These are phyloP conservation scores for Sycophila sp. DNA, from an alignment of 1,140 invertebrate species.

Conservation along the genomic window DNA sequence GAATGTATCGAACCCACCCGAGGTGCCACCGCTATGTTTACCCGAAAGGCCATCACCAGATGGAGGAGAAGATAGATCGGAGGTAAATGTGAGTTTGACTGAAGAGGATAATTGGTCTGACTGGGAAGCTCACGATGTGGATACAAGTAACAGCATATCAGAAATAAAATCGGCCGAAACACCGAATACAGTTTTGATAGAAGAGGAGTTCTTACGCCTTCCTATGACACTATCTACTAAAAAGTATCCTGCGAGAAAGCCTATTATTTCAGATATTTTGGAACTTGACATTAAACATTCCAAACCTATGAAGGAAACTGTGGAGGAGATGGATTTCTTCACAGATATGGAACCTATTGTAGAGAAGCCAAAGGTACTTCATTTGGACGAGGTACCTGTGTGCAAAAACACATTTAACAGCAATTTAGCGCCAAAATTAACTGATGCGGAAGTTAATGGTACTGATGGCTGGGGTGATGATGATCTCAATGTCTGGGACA, in stretches of 20 bases:
- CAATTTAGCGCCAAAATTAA: neutral
- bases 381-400: slow-evolving; percentile 44
- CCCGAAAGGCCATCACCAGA: slow-evolving; percentile 82
- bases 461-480: slow-evolving; percentile 29
- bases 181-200: neutral
- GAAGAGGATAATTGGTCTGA: slow-evolving; percentile 76
- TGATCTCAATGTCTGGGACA: slow-evolving; percentile 13
- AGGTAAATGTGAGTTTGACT: slow-evolving; percentile 62
- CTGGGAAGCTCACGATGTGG: slow-evolving; percentile 73
- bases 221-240: neutral
- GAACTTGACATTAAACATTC: slow-evolving; percentile 81
- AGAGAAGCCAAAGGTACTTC: slow-evolving; percentile 69
- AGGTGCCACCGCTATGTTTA: slow-evolving; percentile 49
- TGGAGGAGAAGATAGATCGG: slow-evolving; percentile 79
- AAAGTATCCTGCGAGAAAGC: slow-evolving; percentile 54
- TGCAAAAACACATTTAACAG: neutral
- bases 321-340: slow-evolving; percentile 76
- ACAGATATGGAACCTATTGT: slow-evolving; percentile 87
- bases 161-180: neutral
- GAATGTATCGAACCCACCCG: neutral
- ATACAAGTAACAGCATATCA: slow-evolving; percentile 5
- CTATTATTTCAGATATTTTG: slow-evolving; percentile 72
- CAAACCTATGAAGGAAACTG: slow-evolving; percentile 60
- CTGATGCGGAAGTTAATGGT: neutral
- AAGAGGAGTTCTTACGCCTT: neutral